These are phyloP conservation scores for Hyposmocoma kahamanoa DNA, from an alignment of 1,140 invertebrate species.

Conservation along the genomic window DNA sequence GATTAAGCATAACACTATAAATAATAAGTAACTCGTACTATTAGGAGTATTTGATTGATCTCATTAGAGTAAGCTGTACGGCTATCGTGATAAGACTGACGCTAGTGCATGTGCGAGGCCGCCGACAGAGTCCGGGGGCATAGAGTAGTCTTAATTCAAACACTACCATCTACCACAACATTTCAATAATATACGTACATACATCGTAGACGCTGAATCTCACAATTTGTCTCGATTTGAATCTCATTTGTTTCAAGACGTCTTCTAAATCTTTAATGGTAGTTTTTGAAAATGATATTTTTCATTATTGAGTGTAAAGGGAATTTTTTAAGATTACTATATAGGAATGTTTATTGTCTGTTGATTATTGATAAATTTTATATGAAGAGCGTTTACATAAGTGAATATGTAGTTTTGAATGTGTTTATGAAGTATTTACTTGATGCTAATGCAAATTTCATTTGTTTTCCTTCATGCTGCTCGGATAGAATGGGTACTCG, in stretches of 20 bases:
- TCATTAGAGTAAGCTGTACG: conserved; percentile 31
- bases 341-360: conserved; percentile 34
- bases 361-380: conserved; percentile 44
- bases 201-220: no score
- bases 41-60: conserved; percentile 20
- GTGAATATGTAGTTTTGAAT: conserved; percentile 38
- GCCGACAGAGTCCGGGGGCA: conserved; percentile 7
- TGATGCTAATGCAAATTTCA: conserved; percentile 29
- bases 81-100: conserved; percentile 41
- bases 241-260: conserved; percentile 4
- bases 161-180: no score
- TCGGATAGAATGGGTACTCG: conserved; percentile 59
- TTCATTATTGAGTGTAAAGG: conserved; percentile 16
- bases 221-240: not conserved
- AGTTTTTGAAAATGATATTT: conserved; percentile 21
- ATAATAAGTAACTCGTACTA: not conserved
- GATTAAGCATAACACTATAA: not conserved
- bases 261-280: conserved; percentile 12
- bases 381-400: conserved; percentile 23
- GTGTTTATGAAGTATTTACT: conserved; percentile 45
- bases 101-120: conserved; percentile 12
- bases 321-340: conserved; percentile 22
- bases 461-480: conserved; percentile 52
- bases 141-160: no score
- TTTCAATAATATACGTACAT: no score